Conservation (phyloP, 2,797 vertebrate species). For the Ispidina lecontei region DNA sequence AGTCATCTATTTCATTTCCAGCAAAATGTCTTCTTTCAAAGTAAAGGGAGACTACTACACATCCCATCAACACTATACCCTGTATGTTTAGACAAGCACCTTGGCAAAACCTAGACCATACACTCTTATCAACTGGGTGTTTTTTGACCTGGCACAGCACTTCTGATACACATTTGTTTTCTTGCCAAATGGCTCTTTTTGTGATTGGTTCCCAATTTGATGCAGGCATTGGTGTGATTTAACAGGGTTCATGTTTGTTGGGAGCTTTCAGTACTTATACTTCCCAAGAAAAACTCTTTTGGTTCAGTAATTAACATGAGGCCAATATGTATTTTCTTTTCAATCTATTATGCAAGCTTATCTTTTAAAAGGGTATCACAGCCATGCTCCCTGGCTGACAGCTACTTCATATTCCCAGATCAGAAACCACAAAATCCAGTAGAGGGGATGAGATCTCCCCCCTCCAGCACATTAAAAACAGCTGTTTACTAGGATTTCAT, state of each 20-base stretch:
- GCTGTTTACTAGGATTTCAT: background rate
- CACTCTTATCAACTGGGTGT: background rate
- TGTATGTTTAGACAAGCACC: background rate
- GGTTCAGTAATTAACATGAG: background rate
- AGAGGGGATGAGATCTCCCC: rapidly evolving
- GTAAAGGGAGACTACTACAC: rapidly evolving
- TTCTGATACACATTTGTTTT: background rate
- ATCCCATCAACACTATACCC: background rate
- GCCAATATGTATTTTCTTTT: background rate
- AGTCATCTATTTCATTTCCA: background rate
- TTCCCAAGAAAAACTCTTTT: background rate
- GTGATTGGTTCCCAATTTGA: background rate
- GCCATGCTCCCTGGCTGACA: background rate
- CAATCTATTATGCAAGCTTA: background rate
- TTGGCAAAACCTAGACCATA: background rate
- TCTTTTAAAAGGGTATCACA: background rate
- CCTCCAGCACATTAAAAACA: background rate
- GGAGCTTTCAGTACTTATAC: background rate
- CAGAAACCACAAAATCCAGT: background rate
- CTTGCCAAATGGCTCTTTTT: background rate
- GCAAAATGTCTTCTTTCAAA: background rate
- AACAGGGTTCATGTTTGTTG: background rate
- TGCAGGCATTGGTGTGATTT: background rate
- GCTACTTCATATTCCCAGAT: background rate
- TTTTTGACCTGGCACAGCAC: background rate